Evolutionary conservation across 1,140 invertebrate genomes (phyloP).

Genomic region (Coelopa frigida): DNA sequence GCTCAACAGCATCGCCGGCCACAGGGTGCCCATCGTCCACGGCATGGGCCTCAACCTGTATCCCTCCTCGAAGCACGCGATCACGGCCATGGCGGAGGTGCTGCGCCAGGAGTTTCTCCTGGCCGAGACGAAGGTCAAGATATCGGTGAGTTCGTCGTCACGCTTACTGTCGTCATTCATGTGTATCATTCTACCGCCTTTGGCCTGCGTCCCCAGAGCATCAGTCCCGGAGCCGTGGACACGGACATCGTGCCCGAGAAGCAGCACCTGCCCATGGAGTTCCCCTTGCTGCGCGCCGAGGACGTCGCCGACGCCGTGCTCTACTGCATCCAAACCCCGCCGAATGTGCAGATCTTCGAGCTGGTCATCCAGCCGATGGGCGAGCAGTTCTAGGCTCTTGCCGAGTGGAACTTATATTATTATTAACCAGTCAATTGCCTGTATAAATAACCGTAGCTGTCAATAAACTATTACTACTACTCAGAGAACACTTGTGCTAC

Average conservation of each 20-base stretch:
- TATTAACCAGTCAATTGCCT: too few species aligned
- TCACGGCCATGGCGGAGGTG: conserved; percentile 52
- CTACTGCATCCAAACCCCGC: conserved; percentile 52
- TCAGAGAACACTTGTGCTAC: too few species aligned
- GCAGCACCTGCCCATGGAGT: background rate
- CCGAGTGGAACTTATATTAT: too few species aligned
- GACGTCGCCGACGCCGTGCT: conserved; percentile 51
- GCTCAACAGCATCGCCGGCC: conserved; percentile 24
- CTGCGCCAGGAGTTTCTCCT: conserved; percentile 50
- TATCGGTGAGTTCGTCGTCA: conserved; percentile 45
- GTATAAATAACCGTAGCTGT: too few species aligned
- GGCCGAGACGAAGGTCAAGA: conserved; percentile 49
- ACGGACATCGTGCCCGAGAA: conserved; percentile 47
- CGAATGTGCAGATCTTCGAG: conserved; percentile 49
- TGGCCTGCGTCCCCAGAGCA: conserved; percentile 48
- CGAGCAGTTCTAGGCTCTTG: conserved; percentile 27
- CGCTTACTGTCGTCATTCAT: too few species aligned
- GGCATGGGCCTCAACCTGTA: conserved; percentile 46
- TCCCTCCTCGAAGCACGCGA: conserved; percentile 51
- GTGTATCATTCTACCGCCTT: background rate
- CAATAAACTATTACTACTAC: too few species aligned
- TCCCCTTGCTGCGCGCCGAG: conserved; percentile 31
- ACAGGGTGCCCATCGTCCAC: conserved; percentile 25
- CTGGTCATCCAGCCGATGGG: conserved; percentile 28
- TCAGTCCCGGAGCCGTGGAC: conserved; percentile 54